Base-by-base conservation (phyloP, 2,888 invertebrate species). In the Ditula angustiorana region DNA sequence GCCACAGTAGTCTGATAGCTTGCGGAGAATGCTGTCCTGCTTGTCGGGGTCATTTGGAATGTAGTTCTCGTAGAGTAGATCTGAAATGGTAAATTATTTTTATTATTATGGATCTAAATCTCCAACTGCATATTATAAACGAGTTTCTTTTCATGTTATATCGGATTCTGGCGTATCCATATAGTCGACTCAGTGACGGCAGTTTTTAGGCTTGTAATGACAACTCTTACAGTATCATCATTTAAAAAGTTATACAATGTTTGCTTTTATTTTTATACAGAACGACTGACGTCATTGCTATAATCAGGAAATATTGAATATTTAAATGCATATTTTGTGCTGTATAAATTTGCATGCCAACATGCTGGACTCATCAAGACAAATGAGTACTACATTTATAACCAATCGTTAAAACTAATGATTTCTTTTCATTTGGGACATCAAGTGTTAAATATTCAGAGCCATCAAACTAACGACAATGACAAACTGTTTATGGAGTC, bases 1-100 rank as follows among this genome's bases (percentile, higher is more conserved):
- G 26, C 95, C 96, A 77, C 97, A 97, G 80, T 96, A 97, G 7
- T 93, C 93, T 0, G 95, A 94, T 7, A 97, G 90, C 75, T 94
- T 95, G 5, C 90, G 83, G 28, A 96, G 88, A 33, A 96, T 94
- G 53, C 93, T 93, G 67, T 93, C 88, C 69, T 94, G 94, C 68
- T 93, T 93, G 59, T 93, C 92, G 0, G 91, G 90, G 56, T 91
- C 86, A 50, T 90, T 88, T 23, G 94, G 93, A 60, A 93, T 85
- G 80, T 95, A 95, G 79, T 95, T 93, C 61, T 91, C 85, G 68
- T 94, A 90, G 0, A 95, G 84, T 11, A 95, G 88, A 76, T 92
- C 96, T 96, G 93, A 33, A 94, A 94, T 52, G 11, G 28, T 13
- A 30, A 41, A 55, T 47, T 16, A 7, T 13, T 41, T n/a, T n/a